These are phyloP conservation scores for Taenioides sp. DNA, from an alignment of 2,797 vertebrate genomes.

Conservation along the genomic window DNA sequence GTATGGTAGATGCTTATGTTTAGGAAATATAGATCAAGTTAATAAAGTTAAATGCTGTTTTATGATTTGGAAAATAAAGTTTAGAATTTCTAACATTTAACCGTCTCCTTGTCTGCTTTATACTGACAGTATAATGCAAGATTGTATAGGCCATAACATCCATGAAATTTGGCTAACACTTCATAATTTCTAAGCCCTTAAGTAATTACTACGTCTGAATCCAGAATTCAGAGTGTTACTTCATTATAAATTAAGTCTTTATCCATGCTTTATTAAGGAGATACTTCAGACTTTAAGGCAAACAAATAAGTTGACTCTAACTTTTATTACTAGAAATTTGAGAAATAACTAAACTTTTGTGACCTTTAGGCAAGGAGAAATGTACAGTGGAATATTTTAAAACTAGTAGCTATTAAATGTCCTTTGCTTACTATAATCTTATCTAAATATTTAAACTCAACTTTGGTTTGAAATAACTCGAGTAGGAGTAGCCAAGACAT, in stretches of 20 bases:
- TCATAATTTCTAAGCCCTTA: no score
- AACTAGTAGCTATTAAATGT: background rate
- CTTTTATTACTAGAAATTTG: background rate
- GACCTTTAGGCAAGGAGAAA: no score
- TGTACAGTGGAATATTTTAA: no score
- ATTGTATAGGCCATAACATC: background rate
- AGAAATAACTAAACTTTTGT: no score
- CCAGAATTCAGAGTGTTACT: no score
- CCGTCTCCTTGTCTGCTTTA: background rate
- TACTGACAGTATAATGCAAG: background rate
- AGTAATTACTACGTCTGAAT: no score
- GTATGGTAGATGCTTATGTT: constrained; percentile 25
- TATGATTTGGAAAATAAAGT: constrained; percentile 33
- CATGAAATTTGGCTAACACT: background rate
- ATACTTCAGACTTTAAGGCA: no score
- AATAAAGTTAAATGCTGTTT: constrained; percentile 26
- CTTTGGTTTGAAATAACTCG: no score
- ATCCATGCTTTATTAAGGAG: no score
- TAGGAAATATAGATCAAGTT: constrained; percentile 19
- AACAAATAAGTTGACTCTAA: background rate
- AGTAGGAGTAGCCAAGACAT: background rate
- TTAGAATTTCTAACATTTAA: background rate
- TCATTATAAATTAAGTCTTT: no score
- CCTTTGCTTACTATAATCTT: background rate
- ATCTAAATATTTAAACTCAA: background rate